Base-by-base conservation (phyloP, 1,140 invertebrate genomes). In the Drosophila chauvacae region DNA sequence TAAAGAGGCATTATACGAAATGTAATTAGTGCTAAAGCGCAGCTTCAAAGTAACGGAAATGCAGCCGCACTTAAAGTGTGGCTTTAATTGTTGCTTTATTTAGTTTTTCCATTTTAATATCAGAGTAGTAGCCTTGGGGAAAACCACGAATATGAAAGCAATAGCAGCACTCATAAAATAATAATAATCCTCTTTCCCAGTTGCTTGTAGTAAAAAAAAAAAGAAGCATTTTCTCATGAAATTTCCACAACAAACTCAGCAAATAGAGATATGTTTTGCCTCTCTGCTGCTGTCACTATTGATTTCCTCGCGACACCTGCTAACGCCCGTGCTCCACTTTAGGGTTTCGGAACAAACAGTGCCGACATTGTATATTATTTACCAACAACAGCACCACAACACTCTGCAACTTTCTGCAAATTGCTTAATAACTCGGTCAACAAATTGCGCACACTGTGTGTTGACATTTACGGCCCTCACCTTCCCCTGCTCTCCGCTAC, bases 1-100 rank as follows among this genome's bases (percentile, higher is more conserved):
- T 60, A 65, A 64, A 63, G 39, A 44, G 58, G 76, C 63, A 73
- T 73, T 72, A 30, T 30, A 41, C 16, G 69, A 77, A 85, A 73
- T 77, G 66, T 85, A 84, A 84, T 84, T 80, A 84, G 72, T 80
- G 79, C 69, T 77, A 37, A 77, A 70, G 63, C 23, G 33, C 66
- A n/a, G 33, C 55, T 59, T 42, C 37, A 71, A 71, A 72, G 69
- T 47, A 71, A 72, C 70, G 37, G 69, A 71, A 71, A 42, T 18
- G 35, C 50, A 23, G 23, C 26, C 20, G 42, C 42, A 28, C 13
- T 45, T 62, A 7, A 62, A 39, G 47, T 26, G 60, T 14, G 41
- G 47, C 47, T 70, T 68, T 35, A 70, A 70, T 44, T 37, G 66
- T 33, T 30, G 18, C 16, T 33, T 23, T 50, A 18, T 28, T 28